Conservation (phyloP, 2,888 invertebrate genomes). For the Notodonta ziczac region DNA sequence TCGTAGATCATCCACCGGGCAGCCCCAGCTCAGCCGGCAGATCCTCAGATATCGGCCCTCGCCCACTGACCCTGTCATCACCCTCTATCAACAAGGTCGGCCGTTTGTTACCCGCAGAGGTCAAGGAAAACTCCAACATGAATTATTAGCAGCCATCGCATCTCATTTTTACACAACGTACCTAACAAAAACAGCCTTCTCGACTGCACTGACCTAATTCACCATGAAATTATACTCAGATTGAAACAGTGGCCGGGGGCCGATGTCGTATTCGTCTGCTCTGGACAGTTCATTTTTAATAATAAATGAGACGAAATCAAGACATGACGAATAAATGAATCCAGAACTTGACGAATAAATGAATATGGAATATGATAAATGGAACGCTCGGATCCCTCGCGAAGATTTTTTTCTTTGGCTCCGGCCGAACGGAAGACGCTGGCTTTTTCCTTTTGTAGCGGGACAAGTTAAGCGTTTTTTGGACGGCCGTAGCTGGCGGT, state of each 20-base stretch:
- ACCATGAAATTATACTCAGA: conserved; percentile 80
- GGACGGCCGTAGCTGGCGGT: conserved; percentile 72
- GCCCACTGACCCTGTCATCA: conserved; percentile 59
- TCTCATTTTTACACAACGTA: conserved; percentile 37
- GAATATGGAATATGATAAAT: conserved; percentile 86
- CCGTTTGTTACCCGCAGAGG: conserved; percentile 4
- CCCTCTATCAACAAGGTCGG: conserved; percentile 34
- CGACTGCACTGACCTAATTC: conserved; percentile 66
- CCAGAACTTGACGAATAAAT: conserved; percentile 86
- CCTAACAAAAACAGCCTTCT: conserved; percentile 41
- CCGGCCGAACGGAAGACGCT: conserved; percentile 83
- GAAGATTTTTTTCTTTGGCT: conserved; percentile 82
- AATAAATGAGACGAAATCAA: conserved; percentile 86
- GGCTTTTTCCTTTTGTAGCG: conserved; percentile 84
- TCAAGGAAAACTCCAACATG: conserved; percentile 16
- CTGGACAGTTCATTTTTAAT: conserved; percentile 85
- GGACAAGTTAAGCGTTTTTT: conserved; percentile 85
- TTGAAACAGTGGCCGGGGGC: conserved; percentile 80
- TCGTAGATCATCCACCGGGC: conserved; percentile 64
- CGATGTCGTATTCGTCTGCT: conserved; percentile 76
- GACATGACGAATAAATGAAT: conserved; percentile 86
- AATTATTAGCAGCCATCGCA: conserved; percentile 21
- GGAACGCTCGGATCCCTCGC: conserved; percentile 81
- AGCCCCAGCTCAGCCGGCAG: conserved; percentile 60
- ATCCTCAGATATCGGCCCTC: conserved; percentile 54